Evolutionary conservation across 2,888 invertebrate species (phyloP).

Genomic region (Polydrusus tereticollis): DNA sequence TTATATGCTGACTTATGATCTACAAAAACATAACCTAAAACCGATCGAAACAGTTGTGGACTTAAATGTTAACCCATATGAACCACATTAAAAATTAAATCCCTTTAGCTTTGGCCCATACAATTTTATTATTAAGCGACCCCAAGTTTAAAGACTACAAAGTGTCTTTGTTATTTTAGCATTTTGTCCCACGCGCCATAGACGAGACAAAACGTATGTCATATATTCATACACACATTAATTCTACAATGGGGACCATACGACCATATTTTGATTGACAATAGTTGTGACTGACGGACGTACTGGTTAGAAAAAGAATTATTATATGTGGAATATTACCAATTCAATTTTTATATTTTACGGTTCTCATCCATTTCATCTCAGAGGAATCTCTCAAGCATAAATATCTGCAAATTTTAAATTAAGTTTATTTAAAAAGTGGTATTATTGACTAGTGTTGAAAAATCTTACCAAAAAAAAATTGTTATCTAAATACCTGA

Average conservation of each 20-base stretch:
- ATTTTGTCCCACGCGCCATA: constrained; percentile 15
- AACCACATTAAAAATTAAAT: not conserved
- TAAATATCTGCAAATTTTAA: too few relatives aligned
- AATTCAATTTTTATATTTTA: too few relatives aligned
- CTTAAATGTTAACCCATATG: not conserved
- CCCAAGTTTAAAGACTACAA: constrained; percentile 9
- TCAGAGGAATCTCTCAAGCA: too few relatives aligned
- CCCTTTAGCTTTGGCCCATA: not conserved
- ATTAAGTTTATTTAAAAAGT: not conserved
- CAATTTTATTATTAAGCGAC: constrained; percentile 15
- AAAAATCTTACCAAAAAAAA: too few relatives aligned
- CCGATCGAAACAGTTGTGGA: too few relatives aligned
- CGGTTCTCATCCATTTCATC: too few relatives aligned
- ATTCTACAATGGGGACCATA: constrained; percentile 3
- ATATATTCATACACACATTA: constrained; percentile 29
- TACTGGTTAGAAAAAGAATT: not conserved
- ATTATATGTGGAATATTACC: not conserved
- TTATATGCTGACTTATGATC: too few relatives aligned
- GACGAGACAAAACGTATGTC: constrained; percentile 33
- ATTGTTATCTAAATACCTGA: not conserved
- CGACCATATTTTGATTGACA: constrained; percentile 29
- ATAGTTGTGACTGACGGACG: not conserved
- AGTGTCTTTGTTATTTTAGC: constrained; percentile 11
- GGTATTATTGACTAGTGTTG: too few relatives aligned
- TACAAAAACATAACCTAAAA: too few relatives aligned